Evolutionary conservation across 2,888 invertebrate genomes (phyloP).

Genomic region (Athalia cordata): DNA sequence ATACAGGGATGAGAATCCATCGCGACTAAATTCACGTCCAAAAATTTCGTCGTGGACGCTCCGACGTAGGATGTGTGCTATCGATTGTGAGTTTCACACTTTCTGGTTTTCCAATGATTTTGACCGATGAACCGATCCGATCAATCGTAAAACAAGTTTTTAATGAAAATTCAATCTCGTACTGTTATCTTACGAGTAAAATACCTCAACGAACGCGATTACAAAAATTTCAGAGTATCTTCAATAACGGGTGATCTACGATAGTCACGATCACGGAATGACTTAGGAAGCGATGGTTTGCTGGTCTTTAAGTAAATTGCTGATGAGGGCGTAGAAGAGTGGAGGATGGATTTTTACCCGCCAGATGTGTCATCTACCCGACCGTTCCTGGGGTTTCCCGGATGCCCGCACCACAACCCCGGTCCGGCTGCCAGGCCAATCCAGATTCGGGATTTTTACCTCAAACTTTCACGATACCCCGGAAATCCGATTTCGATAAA

Average conservation of each 20-base stretch:
- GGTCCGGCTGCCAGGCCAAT: neutral
- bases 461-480: neutral
- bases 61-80: too few species aligned
- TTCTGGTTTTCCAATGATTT: neutral
- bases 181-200: neutral
- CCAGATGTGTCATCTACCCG: conserved; percentile 32
- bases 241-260: neutral
- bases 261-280: conserved; percentile 21
- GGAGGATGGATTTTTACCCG: conserved; percentile 12
- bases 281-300: conserved; percentile 12
- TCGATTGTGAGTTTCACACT: too few species aligned
- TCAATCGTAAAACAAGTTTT: neutral
- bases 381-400: conserved; percentile 26
- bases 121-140: neutral
- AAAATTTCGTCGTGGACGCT: neutral
- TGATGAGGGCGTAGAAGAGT: conserved; percentile 1
- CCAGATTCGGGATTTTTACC: conserved; percentile 6
- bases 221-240: neutral
- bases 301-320: conserved; percentile 35
- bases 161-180: neutral
- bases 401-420: neutral
- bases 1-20: conserved; percentile 13
- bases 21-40: neutral
- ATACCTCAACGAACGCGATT: neutral
- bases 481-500: neutral